phyloP scores from a whole-genome alignment of 2,888 invertebrate genomes.

The Steinernema hermaphroditum region DNA sequence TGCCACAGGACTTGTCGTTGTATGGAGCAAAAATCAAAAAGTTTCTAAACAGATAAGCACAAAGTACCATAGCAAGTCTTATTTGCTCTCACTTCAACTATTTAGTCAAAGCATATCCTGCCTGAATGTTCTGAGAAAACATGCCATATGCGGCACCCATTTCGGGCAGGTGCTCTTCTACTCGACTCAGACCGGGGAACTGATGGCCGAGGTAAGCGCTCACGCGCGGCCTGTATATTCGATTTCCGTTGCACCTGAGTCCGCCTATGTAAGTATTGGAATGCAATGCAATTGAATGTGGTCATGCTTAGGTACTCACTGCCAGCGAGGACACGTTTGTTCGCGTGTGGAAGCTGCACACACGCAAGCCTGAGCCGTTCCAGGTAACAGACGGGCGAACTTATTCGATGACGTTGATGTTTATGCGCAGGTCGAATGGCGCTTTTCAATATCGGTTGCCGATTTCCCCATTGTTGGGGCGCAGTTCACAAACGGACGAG shows the following conservation, averaged over 20 bases:
- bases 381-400: constrained; percentile 43
- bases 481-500: constrained; percentile 59
- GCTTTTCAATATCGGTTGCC: constrained; percentile 46
- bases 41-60: constrained; percentile 50
- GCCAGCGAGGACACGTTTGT: constrained; percentile 57
- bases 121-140: constrained; percentile 61
- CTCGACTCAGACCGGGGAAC: constrained; percentile 46
- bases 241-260: constrained; percentile 64
- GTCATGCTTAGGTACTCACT: constrained; percentile 53
- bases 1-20: constrained; percentile 50
- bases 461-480: constrained; percentile 54
- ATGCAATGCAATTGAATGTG: too few species aligned
- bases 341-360: constrained; percentile 63
- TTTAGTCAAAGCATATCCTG: constrained; percentile 49
- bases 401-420: not conserved
- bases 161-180: constrained; percentile 46
- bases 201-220: constrained; percentile 54
- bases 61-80: constrained; percentile 41
- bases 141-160: constrained; percentile 55
- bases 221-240: constrained; percentile 56
- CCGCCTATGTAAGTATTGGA: constrained; percentile 53
- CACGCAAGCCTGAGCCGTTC: constrained; percentile 62
- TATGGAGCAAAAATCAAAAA: constrained; percentile 59
- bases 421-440: constrained; percentile 57
- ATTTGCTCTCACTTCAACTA: not conserved